Evolutionary conservation across 1,140 invertebrate species (phyloP).

Genomic region (Neotoxoptera formosana): DNA sequence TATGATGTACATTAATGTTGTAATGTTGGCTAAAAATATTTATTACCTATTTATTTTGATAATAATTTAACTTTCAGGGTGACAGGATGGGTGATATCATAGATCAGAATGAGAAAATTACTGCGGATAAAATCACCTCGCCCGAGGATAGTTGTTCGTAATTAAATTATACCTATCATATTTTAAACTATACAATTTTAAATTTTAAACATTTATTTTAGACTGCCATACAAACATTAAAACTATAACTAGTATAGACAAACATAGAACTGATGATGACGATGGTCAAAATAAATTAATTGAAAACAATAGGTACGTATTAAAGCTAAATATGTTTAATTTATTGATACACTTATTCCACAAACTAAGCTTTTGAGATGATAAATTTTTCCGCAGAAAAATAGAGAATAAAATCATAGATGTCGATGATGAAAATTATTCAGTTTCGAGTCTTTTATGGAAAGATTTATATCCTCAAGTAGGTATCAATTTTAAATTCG

Average conservation of each 20-base stretch:
- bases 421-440: not conserved
- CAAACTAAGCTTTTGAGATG: not conserved
- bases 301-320: constrained; percentile 26
- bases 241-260: not conserved
- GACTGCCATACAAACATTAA: not conserved
- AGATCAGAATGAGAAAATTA: not conserved
- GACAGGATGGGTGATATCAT: not conserved
- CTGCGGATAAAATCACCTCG: not conserved
- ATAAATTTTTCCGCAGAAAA: not conserved
- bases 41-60: not conserved
- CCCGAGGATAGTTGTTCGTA: not conserved
- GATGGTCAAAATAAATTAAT: constrained; percentile 9
- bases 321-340: not conserved
- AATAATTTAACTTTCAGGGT: not conserved
- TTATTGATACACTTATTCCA: not conserved
- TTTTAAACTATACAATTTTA: not conserved
- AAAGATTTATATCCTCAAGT: constrained; percentile 48
- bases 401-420: not conserved
- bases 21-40: not conserved
- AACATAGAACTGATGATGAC: not conserved
- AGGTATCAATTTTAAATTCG: not conserved
- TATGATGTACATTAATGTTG: not conserved
- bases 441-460: constrained; percentile 1
- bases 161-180: not conserved
- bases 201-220: constrained; percentile 8